phyloP scores from a whole-genome alignment of 2,113 vertebrate genomes.

The Seriola dumerili region DNA sequence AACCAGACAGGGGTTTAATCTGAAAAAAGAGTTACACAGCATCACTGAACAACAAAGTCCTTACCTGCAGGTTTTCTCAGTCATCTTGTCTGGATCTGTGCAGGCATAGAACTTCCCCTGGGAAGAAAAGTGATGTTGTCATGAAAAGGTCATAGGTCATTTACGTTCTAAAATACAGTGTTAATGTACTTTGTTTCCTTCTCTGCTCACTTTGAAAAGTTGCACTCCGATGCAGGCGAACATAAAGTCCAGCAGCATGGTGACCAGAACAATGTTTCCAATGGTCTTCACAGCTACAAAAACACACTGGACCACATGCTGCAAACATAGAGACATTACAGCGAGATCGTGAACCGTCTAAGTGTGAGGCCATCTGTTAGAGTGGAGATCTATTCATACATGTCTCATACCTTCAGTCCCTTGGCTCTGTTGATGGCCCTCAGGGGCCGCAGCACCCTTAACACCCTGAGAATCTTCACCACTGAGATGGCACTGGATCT shows the following conservation, averaged over 20 bases:
- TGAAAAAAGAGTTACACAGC: background rate
- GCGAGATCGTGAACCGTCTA: background rate
- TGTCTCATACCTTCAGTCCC: constrained; percentile 84
- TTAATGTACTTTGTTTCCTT: background rate
- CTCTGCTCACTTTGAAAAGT: constrained; percentile 90
- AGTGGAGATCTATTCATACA: background rate
- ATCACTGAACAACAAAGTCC: background rate
- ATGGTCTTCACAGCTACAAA: constrained; percentile 97
- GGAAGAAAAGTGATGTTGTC: background rate
- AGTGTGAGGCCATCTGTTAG: background rate
- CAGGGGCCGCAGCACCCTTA: constrained; percentile 92
- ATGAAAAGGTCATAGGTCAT: too few relatives aligned
- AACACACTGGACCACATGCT: constrained; percentile 96
- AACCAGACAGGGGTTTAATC: background rate
- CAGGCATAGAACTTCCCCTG: constrained; percentile 93
- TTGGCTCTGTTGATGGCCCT: constrained; percentile 89
- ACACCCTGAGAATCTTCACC: constrained; percentile 94
- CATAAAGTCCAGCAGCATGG: constrained; percentile 94
- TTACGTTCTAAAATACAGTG: background rate
- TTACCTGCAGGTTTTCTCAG: constrained; percentile 90
- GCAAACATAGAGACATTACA: constrained; percentile 4
- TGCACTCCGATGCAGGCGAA: constrained; percentile 96
- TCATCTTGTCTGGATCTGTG: constrained; percentile 91
- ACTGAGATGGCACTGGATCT: constrained; percentile 95
- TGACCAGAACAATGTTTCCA: constrained; percentile 94